A percentile compares a stretch with the other conserved stretches of the same genome.
phyloP scores from a whole-genome alignment of 1,140 invertebrate species.

The Drosophila orena region DNA sequence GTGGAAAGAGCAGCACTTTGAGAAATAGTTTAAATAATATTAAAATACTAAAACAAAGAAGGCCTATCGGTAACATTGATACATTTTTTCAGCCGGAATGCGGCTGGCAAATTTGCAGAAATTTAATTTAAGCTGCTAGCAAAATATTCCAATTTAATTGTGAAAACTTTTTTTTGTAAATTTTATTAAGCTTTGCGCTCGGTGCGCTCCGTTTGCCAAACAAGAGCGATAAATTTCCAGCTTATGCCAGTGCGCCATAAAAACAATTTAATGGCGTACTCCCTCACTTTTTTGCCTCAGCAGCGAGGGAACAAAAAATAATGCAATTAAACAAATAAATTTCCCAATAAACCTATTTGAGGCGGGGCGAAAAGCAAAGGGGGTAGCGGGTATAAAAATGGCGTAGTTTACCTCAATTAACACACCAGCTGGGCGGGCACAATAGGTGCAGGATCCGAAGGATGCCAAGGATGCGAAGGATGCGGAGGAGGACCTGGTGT shows the following conservation, averaged over 20 bases:
- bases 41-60: too few species aligned
- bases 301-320: constrained; percentile 32
- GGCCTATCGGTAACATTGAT: too few species aligned
- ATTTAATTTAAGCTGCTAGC: not conserved
- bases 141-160: constrained; percentile 9
- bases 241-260: constrained; percentile 63
- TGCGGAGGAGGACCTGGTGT: constrained; percentile 31
- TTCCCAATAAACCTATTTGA: constrained; percentile 70
- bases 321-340: constrained; percentile 82
- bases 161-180: constrained; percentile 48
- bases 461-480: not conserved
- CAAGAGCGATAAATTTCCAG: constrained; percentile 65
- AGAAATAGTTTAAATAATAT: too few species aligned
- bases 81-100: not conserved
- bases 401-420: constrained; percentile 83
- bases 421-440: constrained; percentile 60
- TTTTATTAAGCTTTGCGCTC: constrained; percentile 53
- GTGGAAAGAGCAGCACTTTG: too few species aligned
- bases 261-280: constrained; percentile 62
- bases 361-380: constrained; percentile 1
- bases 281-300: not conserved
- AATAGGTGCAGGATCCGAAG: constrained; percentile 37
- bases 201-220: constrained; percentile 27
- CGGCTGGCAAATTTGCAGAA: not conserved
- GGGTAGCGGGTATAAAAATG: constrained; percentile 43